Evolutionary conservation across 2,797 vertebrate species (phyloP).

Genomic region (Oryzias sinensis): DNA sequence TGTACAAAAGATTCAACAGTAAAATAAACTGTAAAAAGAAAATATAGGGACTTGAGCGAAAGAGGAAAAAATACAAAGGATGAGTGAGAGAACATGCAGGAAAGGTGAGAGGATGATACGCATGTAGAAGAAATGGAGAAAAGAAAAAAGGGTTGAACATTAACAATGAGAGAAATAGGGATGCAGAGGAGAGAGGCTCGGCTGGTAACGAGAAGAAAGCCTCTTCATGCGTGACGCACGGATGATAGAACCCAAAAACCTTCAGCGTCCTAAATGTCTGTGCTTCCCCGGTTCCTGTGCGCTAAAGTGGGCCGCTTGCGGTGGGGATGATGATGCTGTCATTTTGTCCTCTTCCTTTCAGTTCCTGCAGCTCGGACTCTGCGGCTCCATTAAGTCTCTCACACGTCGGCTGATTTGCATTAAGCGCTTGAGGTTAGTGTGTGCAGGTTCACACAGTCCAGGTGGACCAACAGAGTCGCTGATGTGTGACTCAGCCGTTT

Average conservation of each 20-base stretch:
- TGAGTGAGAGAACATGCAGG: neutral
- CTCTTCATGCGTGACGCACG: constrained; percentile 51
- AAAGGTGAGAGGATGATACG: neutral
- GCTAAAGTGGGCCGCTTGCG: constrained; percentile 42
- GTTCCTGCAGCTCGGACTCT: constrained; percentile 24
- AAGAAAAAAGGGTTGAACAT: constrained; percentile 9
- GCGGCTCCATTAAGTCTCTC: constrained; percentile 32
- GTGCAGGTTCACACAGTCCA: no score
- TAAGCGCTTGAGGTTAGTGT: neutral
- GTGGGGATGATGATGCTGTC: constrained; percentile 24
- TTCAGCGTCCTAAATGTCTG: constrained; percentile 5
- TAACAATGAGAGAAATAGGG: constrained; percentile 24
- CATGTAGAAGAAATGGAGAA: constrained; percentile 2
- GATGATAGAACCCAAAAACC: constrained; percentile 42
- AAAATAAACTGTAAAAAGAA: neutral
- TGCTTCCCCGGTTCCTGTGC: constrained; percentile 1
- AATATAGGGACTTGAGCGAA: neutral
- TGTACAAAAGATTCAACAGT: neutral
- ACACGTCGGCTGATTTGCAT: constrained; percentile 40
- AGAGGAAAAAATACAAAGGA: neutral
- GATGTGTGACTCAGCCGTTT: no score
- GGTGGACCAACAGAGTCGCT: no score
- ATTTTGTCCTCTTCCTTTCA: constrained; percentile 43
- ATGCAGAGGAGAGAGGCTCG: constrained; percentile 24
- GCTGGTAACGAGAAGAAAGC: constrained; percentile 32